Evolutionary conservation across 1,140 invertebrate species (phyloP).

Genomic region (Mercenaria mercenaria): DNA sequence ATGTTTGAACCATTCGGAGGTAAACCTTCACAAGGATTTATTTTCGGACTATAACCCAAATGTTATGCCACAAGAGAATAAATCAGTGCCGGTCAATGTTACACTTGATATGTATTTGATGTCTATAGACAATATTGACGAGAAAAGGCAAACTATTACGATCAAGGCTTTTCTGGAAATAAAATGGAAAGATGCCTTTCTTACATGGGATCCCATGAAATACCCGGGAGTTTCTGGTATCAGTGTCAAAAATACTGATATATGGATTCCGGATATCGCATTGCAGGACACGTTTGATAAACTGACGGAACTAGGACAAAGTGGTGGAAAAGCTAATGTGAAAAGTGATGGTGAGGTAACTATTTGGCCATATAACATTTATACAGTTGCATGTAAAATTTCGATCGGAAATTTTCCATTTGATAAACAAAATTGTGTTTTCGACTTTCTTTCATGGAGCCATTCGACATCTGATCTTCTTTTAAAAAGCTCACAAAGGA

Average conservation of each 20-base stretch:
- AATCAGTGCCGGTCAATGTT: too few relatives aligned
- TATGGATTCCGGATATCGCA: too few relatives aligned
- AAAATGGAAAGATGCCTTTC: too few relatives aligned
- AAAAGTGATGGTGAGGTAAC: constrained; percentile 24
- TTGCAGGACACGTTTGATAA: too few relatives aligned
- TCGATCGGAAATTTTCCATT: constrained; percentile 92
- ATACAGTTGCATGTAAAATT: constrained; percentile 87
- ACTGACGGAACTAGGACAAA: too few relatives aligned
- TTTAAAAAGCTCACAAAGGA: constrained; percentile 4
- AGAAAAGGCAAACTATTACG: too few relatives aligned
- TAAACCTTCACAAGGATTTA: too few relatives aligned
- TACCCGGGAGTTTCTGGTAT: constrained; percentile 4
- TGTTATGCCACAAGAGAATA: too few relatives aligned
- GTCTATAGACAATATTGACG: too few relatives aligned
- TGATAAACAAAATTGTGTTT: constrained; percentile 96
- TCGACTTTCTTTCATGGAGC: constrained; percentile 99
- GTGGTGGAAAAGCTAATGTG: constrained; percentile 14
- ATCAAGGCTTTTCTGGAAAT: constrained; percentile 32
- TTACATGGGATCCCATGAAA: background rate
- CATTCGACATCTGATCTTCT: constrained; percentile 86
- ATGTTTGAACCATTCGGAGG: background rate
- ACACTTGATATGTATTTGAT: too few relatives aligned
- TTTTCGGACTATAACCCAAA: too few relatives aligned
- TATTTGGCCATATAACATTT: constrained; percentile 50
- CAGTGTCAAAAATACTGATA: constrained; percentile 25